phyloP scores from a whole-genome alignment of 2,888 invertebrate species.

The Rhagophthalmus giganteus region DNA sequence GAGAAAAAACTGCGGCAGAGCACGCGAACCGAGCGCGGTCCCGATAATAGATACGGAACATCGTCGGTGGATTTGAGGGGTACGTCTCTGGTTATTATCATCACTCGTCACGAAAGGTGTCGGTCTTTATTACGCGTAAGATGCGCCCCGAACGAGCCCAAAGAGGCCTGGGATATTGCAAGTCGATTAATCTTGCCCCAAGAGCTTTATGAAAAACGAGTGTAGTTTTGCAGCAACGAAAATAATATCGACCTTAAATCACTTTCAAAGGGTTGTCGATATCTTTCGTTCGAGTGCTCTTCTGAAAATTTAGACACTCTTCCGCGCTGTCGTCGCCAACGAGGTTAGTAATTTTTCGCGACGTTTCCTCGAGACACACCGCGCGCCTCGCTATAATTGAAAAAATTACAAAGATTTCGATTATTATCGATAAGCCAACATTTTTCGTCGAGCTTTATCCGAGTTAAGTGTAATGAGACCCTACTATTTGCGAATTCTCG shows the following conservation, averaged over 20 bases:
- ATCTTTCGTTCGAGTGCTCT: background rate
- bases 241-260: background rate
- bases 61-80: slow-evolving; percentile 17
- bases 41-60: slow-evolving; percentile 11
- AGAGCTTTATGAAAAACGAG: background rate
- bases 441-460: too few relatives aligned
- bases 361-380: too few relatives aligned
- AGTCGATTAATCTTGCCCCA: slow-evolving; percentile 15
- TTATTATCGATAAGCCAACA: too few relatives aligned
- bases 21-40: slow-evolving; percentile 4
- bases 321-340: background rate
- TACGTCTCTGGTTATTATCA: slow-evolving; percentile 26
- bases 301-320: background rate
- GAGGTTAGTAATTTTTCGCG: too few relatives aligned
- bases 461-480: too few relatives aligned
- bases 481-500: too few relatives aligned
- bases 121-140: slow-evolving; percentile 26
- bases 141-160: slow-evolving; percentile 15
- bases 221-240: background rate
- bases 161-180: slow-evolving; percentile 13
- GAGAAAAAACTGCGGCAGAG: background rate
- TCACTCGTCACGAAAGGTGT: slow-evolving; percentile 29
- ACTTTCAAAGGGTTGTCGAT: background rate
- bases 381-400: too few relatives aligned
- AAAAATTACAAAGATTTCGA: too few relatives aligned